Base-by-base conservation (phyloP, 2,113 vertebrate genomes). In the Lanius ludovicianus region DNA sequence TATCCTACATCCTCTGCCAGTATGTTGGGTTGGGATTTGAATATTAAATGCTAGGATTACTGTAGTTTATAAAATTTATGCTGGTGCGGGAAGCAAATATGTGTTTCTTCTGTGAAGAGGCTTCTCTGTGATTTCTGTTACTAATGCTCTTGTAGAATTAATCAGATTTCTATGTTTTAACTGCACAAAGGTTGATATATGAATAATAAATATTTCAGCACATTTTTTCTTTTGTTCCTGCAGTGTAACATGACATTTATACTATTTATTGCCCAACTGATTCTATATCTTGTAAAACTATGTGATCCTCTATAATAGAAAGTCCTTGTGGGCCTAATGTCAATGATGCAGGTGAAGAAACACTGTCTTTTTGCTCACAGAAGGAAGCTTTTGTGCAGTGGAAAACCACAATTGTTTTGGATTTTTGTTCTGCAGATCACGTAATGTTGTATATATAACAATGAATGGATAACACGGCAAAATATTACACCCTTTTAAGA, bases 401-500 rank as follows among this genome's bases (percentile, higher is more conserved):
- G 35, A 55, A 82, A 78, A 53, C 13, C 49, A 64, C 46, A 56
- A 33, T 79, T 73, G 57, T 89, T 95, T 69, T 67, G 21, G 13
- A 42, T 65, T 87, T 78, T 44, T 46, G 49, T 71, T 68, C 73
- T 90, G 67, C 47, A 10, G 56, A 76, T 50, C n/a, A 44, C 14
- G 4, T 84, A 64, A 60, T 60, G 42, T 73, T 67, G 56, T 73
- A 84, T 92, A 62, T 57, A 20, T 88, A 70, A 69, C 53, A 88
- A 87, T 95, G 89, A 92, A 67, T 64, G 82, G 78, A 30, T 67
- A 92, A 55, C 28, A 15, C 42, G 88, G 68, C 67, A 63, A 67
- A 53, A 76, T 73, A 80, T 89, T 90, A 50, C 70, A 89, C 55
- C 46, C 52, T 79, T 91, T 96, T 77, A 92, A 81, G 44, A 68